Evolutionary conservation across 2,888 invertebrate genomes (phyloP).

Genomic region (Julus scandinavius): DNA sequence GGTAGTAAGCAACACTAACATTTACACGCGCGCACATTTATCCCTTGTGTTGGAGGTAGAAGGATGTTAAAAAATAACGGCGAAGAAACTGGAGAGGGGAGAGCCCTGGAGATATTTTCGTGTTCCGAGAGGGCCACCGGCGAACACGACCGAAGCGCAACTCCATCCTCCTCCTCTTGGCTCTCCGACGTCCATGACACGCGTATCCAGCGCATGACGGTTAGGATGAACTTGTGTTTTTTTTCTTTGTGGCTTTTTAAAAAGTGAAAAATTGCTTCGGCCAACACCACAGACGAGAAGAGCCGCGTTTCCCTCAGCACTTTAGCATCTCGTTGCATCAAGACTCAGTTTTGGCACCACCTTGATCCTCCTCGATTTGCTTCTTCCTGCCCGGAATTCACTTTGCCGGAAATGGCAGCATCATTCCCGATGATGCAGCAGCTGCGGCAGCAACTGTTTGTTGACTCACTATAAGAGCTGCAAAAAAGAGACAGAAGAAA

Average conservation of each 20-base stretch:
- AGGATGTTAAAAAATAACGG: conserved; percentile 28
- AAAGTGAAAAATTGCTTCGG: conserved; percentile 35
- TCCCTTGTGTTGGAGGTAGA: conserved; percentile 45
- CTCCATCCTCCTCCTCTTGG: not conserved
- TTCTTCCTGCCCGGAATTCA: conserved; percentile 30
- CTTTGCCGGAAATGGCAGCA: conserved; percentile 49
- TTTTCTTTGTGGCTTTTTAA: not conserved
- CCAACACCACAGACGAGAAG: not conserved
- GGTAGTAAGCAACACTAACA: conserved; percentile 28
- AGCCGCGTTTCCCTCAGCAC: not conserved
- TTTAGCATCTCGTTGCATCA: not conserved
- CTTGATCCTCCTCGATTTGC: not conserved
- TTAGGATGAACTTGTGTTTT: conserved; percentile 4
- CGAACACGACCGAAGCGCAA: not conserved
- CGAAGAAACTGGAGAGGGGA: conserved; percentile 10
- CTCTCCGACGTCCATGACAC: conserved; percentile 26
- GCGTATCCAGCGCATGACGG: conserved; percentile 40
- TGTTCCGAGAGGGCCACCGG: not conserved
- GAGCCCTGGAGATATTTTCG: conserved; percentile 42
- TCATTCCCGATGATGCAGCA: conserved; percentile 52
- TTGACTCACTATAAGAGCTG: conserved; percentile 57
- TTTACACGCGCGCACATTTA: conserved; percentile 41
- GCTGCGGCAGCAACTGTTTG: conserved; percentile 56
- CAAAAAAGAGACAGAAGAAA: conserved; percentile 45
- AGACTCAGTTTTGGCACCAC: conserved; percentile 48